phyloP scores from a whole-genome alignment of 2,797 vertebrate genomes.

The Strix occidentalis region DNA sequence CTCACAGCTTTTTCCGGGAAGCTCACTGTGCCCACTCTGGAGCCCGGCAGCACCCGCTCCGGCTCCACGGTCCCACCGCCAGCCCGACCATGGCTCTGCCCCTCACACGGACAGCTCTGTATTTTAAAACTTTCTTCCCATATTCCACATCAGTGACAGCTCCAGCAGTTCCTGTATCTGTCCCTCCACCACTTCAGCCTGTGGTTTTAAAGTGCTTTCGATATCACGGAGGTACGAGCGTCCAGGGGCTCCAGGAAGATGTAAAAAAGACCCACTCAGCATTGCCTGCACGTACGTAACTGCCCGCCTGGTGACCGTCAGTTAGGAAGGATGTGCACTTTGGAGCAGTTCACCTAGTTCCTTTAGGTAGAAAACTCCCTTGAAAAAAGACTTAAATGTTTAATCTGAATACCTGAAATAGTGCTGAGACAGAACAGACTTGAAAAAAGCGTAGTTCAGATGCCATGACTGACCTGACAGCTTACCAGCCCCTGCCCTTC shows the following conservation, averaged over 20 bases:
- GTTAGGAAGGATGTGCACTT: neutral
- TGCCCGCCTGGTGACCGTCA: neutral
- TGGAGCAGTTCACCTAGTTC: neutral
- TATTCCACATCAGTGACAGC: neutral
- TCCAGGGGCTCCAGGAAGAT: neutral
- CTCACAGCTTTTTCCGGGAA: neutral
- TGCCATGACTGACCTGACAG: neutral
- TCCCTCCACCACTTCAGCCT: neutral
- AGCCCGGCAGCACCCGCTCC: neutral
- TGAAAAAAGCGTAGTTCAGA: no score
- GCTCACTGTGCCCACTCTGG: neutral
- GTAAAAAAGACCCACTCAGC: neutral
- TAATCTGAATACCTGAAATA: neutral
- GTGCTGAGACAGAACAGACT: neutral
- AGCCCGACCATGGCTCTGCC: neutral
- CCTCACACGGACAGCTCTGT: neutral
- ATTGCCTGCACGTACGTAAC: fast-evolving
- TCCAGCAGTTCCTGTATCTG: neutral
- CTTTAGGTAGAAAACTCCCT: neutral
- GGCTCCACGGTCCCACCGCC: neutral
- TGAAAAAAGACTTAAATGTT: neutral
- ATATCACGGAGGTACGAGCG: neutral
- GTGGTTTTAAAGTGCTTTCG: neutral
- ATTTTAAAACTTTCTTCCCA: neutral
- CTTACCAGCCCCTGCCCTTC: neutral